phyloP scores from a whole-genome alignment of 30 jellyfish, hydroid and myxozoan genomes.

The Phacellophora camtschatica region DNA sequence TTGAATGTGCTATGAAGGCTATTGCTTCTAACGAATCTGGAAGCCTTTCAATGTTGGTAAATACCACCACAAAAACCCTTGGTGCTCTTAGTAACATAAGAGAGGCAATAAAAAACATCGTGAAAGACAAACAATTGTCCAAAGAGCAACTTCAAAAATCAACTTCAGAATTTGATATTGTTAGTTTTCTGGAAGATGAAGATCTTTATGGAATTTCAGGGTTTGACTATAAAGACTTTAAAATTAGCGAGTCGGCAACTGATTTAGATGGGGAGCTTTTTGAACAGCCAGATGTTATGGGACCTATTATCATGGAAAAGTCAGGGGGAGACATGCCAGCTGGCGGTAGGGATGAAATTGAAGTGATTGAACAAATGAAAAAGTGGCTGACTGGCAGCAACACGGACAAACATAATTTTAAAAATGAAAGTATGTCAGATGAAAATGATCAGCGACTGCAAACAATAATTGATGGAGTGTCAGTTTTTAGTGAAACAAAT shows the following conservation, averaged over 20 bases:
- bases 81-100: background rate
- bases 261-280: no score
- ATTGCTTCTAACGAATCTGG: background rate
- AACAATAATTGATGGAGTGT: background rate
- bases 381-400: background rate
- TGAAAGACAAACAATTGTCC: background rate
- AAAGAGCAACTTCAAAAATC: no score
- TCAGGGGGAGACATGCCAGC: no score
- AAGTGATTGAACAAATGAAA: no score
- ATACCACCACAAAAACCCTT: background rate
- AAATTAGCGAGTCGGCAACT: no score
- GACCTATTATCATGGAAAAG: no score
- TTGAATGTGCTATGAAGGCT: conserved; percentile 15
- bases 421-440: background rate
- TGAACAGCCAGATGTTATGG: no score
- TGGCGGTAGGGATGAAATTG: background rate
- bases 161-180: no score
- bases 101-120: background rate
- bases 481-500: no score
- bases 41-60: background rate
- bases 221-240: no score
- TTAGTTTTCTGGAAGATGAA: no score
- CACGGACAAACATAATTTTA: background rate
- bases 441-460: background rate
- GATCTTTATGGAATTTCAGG: no score